phyloP scores from a whole-genome alignment of 2,888 invertebrate species.

The Leucoma salicis region DNA sequence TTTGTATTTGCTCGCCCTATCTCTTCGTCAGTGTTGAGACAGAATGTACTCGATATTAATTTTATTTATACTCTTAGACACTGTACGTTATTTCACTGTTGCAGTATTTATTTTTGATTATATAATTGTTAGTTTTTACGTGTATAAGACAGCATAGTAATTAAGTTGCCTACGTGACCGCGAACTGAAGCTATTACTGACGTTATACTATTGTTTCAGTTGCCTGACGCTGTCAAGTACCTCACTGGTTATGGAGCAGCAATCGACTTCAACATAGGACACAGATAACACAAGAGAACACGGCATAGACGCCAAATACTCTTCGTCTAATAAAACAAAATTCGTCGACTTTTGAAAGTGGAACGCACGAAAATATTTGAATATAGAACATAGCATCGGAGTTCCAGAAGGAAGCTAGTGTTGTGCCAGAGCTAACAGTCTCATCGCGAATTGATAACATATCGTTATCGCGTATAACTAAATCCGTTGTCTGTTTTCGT shows the following conservation, averaged over 20 bases:
- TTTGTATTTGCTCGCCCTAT: neutral
- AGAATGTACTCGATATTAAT: neutral
- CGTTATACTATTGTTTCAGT: conserved; percentile 67
- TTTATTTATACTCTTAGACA: too few species aligned
- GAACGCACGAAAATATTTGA: conserved; percentile 26
- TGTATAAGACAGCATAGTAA: conserved; percentile 16
- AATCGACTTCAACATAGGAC: conserved; percentile 55
- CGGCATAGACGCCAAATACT: conserved; percentile 40
- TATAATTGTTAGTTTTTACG: neutral
- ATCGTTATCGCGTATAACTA: conserved; percentile 48
- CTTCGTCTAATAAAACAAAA: conserved; percentile 33
- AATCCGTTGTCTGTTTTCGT: conserved; percentile 54
- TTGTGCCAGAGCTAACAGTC: conserved; percentile 40
- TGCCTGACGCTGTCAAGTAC: conserved; percentile 65
- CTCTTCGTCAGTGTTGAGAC: neutral
- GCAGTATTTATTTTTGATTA: neutral
- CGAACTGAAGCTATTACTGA: conserved; percentile 37
- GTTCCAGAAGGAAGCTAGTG: conserved; percentile 50
- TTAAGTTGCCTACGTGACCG: conserved; percentile 41
- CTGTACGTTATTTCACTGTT: too few species aligned
- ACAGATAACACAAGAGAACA: conserved; percentile 36
- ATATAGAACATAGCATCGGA: conserved; percentile 27
- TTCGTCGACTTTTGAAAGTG: conserved; percentile 30
- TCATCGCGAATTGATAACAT: conserved; percentile 35
- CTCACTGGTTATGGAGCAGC: conserved; percentile 73